A percentile compares a stretch with the other conserved stretches of the same genome.
Conservation (phyloP, 2,113 vertebrate genomes). For the Notarius lentiginosus region DNA sequence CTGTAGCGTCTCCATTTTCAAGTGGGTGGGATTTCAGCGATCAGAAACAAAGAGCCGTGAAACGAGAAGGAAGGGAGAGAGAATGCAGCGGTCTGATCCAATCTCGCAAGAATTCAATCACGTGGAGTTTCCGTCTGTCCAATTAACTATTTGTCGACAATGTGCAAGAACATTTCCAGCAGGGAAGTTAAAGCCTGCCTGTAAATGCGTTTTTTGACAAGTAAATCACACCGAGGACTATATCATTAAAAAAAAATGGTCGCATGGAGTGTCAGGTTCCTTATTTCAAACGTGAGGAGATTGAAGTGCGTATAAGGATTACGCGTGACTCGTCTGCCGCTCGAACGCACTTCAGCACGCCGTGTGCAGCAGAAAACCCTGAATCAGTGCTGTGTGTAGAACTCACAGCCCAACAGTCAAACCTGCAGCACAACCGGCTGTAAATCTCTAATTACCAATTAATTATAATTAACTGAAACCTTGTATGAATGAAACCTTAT, state of each 20-base stretch:
- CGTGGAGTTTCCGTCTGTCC: constrained; percentile 63
- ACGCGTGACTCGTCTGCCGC: neutral
- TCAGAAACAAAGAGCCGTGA: constrained; percentile 77
- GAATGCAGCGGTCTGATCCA: constrained; percentile 66
- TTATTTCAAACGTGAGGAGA: neutral
- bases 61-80: constrained; percentile 58
- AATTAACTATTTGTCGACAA: constrained; percentile 73
- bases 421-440: neutral
- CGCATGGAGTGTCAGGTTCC: neutral
- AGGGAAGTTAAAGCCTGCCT: constrained; percentile 5
- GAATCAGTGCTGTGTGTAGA: neutral
- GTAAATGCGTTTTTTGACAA: neutral
- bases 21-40: constrained; percentile 78
- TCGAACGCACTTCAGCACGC: no score
- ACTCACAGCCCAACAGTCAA: neutral
- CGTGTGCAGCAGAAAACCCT: neutral
- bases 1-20: constrained; percentile 63
- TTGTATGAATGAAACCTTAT: neutral
- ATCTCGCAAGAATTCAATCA: constrained; percentile 74
- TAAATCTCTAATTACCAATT: no score
- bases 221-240: neutral
- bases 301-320: neutral
- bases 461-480: neutral
- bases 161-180: constrained; percentile 58
- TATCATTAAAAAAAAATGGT: neutral